These are phyloP conservation scores for Ataeniobius toweri DNA, from an alignment of 2,797 vertebrate species.

Conservation along the genomic window DNA sequence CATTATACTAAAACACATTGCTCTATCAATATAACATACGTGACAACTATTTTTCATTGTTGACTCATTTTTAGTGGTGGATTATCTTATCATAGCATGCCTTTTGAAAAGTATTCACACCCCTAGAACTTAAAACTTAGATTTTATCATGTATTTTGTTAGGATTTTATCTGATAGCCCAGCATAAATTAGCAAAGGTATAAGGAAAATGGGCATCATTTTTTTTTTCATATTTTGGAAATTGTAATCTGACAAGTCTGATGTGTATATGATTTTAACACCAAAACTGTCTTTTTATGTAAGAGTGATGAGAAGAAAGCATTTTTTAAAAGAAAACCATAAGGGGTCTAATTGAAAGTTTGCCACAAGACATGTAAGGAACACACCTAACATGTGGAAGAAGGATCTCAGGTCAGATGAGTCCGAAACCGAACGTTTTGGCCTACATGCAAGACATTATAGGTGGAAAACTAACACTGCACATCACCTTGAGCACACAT, in stretches of 20 bases:
- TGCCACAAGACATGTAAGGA: background rate
- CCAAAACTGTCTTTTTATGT: background rate
- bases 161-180: background rate
- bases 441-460: background rate
- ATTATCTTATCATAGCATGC: background rate
- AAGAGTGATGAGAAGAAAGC: too few relatives aligned
- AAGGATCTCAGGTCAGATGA: background rate
- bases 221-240: background rate
- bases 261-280: background rate
- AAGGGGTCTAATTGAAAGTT: background rate
- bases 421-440: background rate
- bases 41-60: background rate
- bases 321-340: background rate
- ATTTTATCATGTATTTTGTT: background rate
- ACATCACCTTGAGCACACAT: background rate
- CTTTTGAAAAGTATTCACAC: background rate
- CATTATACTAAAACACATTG: background rate
- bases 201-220: background rate
- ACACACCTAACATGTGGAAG: background rate
- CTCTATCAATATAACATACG: background rate
- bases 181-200: background rate
- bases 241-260: too few relatives aligned
- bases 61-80: background rate
- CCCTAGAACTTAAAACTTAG: background rate
- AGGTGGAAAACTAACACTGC: too few relatives aligned